These are phyloP conservation scores for Psittacula echo DNA, from an alignment of 2,797 vertebrate species.

Conservation along the genomic window DNA sequence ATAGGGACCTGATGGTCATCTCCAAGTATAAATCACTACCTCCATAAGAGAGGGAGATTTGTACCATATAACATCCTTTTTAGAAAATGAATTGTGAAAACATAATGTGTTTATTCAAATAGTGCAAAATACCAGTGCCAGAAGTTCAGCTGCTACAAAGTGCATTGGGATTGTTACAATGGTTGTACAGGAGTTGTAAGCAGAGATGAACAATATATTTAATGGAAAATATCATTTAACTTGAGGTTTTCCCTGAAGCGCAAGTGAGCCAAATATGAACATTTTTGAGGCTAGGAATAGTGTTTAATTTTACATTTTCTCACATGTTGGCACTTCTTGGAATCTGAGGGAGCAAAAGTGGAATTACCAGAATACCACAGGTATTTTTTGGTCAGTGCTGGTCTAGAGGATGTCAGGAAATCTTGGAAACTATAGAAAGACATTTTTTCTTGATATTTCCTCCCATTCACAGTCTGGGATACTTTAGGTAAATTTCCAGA, in stretches of 20 bases:
- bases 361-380: constrained; percentile 11
- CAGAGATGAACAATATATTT: not conserved
- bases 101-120: not conserved
- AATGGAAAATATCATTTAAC: not conserved
- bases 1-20: not conserved
- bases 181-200: not conserved
- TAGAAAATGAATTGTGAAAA: not conserved
- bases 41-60: not conserved
- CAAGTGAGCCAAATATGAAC: not conserved
- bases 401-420: not conserved
- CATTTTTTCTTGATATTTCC: not conserved
- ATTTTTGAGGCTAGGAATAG: not conserved
- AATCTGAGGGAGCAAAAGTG: not conserved
- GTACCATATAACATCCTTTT: not conserved
- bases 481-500: not conserved
- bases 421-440: not conserved
- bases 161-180: not conserved
- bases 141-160: not conserved
- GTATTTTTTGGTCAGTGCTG: not conserved
- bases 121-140: not conserved
- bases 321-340: not conserved
- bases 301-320: constrained; percentile 10
- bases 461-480: not conserved
- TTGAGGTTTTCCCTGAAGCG: not conserved
- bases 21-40: not conserved